Conservation (phyloP, 2,888 invertebrate species). For the Odontomyia ornata region DNA sequence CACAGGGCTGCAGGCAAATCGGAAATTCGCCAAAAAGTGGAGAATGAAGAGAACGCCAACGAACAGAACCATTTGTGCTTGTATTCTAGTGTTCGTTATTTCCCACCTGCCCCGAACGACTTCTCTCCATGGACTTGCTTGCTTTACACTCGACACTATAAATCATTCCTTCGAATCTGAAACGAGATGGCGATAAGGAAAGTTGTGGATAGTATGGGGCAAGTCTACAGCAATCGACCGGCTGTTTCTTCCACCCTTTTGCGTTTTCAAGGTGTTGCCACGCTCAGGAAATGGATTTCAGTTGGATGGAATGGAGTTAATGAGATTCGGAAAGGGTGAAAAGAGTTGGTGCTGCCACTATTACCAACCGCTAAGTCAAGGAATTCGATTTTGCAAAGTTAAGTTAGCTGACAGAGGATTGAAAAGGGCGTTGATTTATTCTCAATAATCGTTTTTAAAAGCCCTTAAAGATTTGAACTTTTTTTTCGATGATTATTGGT, state of each 20-base stretch:
- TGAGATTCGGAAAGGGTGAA: neutral
- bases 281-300: neutral
- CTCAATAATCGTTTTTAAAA: too few species aligned
- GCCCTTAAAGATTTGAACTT: too few species aligned
- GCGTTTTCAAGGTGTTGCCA: neutral
- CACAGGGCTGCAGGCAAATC: neutral
- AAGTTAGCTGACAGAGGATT: too few species aligned
- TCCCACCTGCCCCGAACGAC: slow-evolving; percentile 35
- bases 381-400: too few species aligned
- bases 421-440: too few species aligned
- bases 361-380: too few species aligned
- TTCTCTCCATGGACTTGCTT: neutral
- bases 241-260: neutral
- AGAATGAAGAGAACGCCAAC: neutral
- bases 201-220: neutral
- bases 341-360: neutral
- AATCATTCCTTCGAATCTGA: slow-evolving; percentile 35
- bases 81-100: neutral
- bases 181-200: slow-evolving; percentile 30
- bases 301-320: neutral
- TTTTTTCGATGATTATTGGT: too few species aligned
- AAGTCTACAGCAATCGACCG: neutral
- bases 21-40: neutral
- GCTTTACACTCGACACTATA: slow-evolving; percentile 17
- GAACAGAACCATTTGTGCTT: slow-evolving; percentile 22